phyloP scores from a whole-genome alignment of 1,140 invertebrate species.

The Drosophila athabasca region DNA sequence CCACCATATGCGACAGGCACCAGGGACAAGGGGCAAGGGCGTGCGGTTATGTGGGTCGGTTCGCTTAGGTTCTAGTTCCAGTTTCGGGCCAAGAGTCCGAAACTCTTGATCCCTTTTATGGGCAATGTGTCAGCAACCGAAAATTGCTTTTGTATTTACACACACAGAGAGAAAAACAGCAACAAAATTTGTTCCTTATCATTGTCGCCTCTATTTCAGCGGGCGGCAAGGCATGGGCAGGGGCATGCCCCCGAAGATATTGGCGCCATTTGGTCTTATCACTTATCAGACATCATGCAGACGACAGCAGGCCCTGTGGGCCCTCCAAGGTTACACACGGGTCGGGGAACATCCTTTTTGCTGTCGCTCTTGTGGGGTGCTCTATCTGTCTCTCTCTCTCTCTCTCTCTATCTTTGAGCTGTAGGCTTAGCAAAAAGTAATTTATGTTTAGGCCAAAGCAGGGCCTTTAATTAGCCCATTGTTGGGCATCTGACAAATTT shows the following conservation, averaged over 20 bases:
- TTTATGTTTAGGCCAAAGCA: slow-evolving; percentile 27
- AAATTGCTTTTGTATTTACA: slow-evolving; percentile 58
- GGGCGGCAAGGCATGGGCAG: slow-evolving; percentile 4
- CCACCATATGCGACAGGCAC: slow-evolving; percentile 51
- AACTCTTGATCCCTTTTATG: slow-evolving; percentile 55
- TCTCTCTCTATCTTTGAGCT: background rate
- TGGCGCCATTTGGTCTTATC: slow-evolving; percentile 56
- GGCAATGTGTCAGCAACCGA: slow-evolving; percentile 49
- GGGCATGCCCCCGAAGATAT: slow-evolving; percentile 25
- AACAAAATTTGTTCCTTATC: slow-evolving; percentile 45
- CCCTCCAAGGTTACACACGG: slow-evolving; percentile 29
- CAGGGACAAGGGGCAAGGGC: background rate
- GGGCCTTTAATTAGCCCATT: slow-evolving; percentile 47
- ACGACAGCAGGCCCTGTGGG: slow-evolving; percentile 34
- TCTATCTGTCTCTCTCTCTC: background rate
- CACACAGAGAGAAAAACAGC: slow-evolving; percentile 7
- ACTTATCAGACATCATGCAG: slow-evolving; percentile 58
- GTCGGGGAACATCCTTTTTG: no score
- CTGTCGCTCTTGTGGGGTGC: no score
- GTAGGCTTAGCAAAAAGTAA: slow-evolving; percentile 33
- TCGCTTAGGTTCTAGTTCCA: no score
- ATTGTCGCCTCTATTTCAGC: slow-evolving; percentile 36
- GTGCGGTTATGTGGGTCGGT: no score
- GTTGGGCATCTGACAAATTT: slow-evolving; percentile 36
- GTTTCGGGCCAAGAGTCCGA: background rate